Evolutionary conservation across 2,797 vertebrate species (phyloP).

Genomic region (Leucoraja ocellata): DNA sequence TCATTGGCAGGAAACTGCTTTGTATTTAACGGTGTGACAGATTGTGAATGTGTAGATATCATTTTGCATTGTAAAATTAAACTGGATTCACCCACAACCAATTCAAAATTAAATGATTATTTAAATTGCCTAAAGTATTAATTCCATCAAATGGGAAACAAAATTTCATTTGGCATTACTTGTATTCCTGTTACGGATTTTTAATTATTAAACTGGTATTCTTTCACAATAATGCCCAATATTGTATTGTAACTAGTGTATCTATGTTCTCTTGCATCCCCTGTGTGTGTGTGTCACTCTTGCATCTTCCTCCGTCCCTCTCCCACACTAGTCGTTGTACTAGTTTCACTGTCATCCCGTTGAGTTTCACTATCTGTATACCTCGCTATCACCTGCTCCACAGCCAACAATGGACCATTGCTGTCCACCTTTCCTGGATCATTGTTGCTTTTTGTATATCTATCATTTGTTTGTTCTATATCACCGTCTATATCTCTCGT

Average conservation of each 20-base stretch:
- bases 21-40: neutral
- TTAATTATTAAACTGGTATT: neutral
- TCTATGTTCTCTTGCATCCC: neutral
- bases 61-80: neutral
- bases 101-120: neutral
- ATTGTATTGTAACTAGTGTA: neutral
- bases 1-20: neutral
- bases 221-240: neutral
- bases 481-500: too few species aligned
- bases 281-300: too few species aligned
- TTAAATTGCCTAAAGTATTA: neutral
- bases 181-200: neutral
- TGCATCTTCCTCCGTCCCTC: too few species aligned
- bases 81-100: neutral
- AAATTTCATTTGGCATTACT: neutral
- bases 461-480: too few species aligned
- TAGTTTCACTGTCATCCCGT: too few species aligned
- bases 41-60: neutral
- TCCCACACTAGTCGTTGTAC: too few species aligned
- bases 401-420: too few species aligned
- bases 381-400: too few species aligned
- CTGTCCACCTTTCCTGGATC: too few species aligned
- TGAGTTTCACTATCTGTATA: too few species aligned
- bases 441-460: too few species aligned
- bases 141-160: neutral